phyloP scores from a whole-genome alignment of 2,113 vertebrate genomes.

The Nothobranchius kuhntae region DNA sequence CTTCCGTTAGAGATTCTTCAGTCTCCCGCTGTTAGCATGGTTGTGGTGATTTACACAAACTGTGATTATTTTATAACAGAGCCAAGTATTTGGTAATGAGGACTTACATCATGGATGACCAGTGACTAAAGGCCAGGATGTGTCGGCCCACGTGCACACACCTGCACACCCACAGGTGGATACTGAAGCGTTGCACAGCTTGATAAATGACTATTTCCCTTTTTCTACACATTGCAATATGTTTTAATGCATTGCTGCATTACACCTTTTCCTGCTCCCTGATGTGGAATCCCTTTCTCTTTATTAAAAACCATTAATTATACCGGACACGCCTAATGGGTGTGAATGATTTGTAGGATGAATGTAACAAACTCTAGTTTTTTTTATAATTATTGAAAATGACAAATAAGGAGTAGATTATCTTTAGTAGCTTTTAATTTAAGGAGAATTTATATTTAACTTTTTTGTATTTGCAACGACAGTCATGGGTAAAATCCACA shows the following conservation, averaged over 20 bases:
- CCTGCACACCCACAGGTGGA: constrained; percentile 5
- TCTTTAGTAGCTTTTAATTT: neutral
- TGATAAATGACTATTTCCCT: constrained; percentile 75
- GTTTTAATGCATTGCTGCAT: constrained; percentile 71
- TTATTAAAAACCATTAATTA: constrained; percentile 81
- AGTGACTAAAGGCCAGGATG: constrained; percentile 13
- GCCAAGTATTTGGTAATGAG: constrained; percentile 74
- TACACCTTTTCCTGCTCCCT: constrained; percentile 55
- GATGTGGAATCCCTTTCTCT: constrained; percentile 65
- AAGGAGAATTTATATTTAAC: constrained; percentile 28
- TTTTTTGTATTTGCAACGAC: constrained; percentile 16
- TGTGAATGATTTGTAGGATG: constrained; percentile 63
- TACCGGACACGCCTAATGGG: constrained; percentile 60
- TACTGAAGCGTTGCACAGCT: constrained; percentile 59
- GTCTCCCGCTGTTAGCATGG: constrained; percentile 33
- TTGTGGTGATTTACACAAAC: constrained; percentile 59
- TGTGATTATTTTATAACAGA: constrained; percentile 70
- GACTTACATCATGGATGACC: constrained; percentile 69
- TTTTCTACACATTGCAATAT: constrained; percentile 71
- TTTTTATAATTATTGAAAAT: constrained; percentile 66
- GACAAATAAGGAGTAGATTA: constrained; percentile 29
- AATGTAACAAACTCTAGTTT: constrained; percentile 50
- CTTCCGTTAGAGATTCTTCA: constrained; percentile 27
- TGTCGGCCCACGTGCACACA: neutral
- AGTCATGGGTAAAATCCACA: constrained; percentile 14